Percentiles rank a stretch among this genome's conserved stretches.
phyloP scores from a whole-genome alignment of 2,797 vertebrate species.

The Rhincodon typus region DNA sequence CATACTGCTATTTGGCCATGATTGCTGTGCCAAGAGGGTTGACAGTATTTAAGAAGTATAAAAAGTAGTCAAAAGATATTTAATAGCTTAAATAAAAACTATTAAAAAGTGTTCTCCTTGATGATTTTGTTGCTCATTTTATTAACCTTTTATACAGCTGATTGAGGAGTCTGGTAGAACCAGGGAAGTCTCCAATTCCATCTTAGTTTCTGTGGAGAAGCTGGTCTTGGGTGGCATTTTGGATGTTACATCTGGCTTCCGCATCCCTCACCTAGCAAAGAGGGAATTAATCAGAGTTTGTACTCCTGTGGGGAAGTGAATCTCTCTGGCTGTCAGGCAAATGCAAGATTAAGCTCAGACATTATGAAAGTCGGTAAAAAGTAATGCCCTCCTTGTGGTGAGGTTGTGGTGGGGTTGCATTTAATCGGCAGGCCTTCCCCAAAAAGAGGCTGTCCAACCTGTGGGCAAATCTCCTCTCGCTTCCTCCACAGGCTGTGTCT shows the following conservation, averaged over 20 bases:
- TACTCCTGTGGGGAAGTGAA: background rate
- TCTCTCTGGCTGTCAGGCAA: background rate
- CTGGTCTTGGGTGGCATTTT: background rate
- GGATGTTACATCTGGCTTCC: background rate
- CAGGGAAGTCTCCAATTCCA: background rate
- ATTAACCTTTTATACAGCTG: background rate
- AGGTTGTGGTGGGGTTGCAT: background rate
- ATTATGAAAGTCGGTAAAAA: background rate
- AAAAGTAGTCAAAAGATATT: background rate
- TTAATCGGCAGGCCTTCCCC: background rate
- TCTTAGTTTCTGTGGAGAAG: background rate
- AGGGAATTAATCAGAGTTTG: background rate
- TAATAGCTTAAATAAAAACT: background rate
- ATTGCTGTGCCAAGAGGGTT: background rate
- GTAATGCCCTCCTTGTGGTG: background rate
- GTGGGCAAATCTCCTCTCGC: no score
- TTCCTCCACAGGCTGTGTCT: background rate
- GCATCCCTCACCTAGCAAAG: background rate
- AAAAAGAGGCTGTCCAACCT: no score
- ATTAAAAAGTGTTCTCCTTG: background rate
- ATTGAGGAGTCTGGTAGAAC: background rate
- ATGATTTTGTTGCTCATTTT: background rate
- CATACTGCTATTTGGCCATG: background rate
- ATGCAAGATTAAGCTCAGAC: background rate
- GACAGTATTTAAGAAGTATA: background rate